Conservation (phyloP, 2,888 invertebrate genomes). For the Candidula unifasciata region DNA sequence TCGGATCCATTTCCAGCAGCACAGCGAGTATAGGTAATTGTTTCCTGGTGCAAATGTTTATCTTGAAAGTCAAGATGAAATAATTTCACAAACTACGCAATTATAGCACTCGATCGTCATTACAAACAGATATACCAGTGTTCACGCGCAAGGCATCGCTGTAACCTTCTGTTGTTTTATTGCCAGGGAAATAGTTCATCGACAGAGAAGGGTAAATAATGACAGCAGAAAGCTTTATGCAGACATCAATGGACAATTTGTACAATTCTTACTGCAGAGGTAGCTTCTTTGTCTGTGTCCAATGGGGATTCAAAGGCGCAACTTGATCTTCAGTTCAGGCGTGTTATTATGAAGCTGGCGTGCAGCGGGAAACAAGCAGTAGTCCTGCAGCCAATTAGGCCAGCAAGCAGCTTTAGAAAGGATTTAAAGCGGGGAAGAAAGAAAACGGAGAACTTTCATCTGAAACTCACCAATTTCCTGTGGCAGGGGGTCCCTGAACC, state of each 20-base stretch:
- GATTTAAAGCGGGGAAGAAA: constrained; percentile 22
- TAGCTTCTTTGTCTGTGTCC: constrained; percentile 32
- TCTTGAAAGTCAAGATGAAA: constrained; percentile 39
- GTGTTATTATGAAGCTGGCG: constrained; percentile 27
- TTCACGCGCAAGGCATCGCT: neutral
- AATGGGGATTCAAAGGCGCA: constrained; percentile 40
- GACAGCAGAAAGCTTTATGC: constrained; percentile 21
- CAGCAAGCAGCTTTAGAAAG: constrained; percentile 18
- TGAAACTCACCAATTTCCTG: constrained; percentile 50
- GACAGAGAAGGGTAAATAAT: constrained; percentile 30
- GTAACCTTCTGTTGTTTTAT: constrained; percentile 30
- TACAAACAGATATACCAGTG: neutral
- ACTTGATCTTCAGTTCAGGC: constrained; percentile 28
- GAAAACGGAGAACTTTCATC: constrained; percentile 36
- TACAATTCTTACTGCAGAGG: constrained; percentile 28
- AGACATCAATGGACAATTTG: constrained; percentile 35
- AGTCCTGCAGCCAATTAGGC: constrained; percentile 45
- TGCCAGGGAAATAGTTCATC: constrained; percentile 5
- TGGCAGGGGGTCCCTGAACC: constrained; percentile 4
- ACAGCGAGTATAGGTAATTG: constrained; percentile 2
- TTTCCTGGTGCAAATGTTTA: neutral
- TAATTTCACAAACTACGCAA: constrained; percentile 15
- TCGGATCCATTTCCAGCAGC: neutral
- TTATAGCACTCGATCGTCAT: constrained; percentile 23
- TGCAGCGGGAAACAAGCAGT: constrained; percentile 11